phyloP scores from a whole-genome alignment of 2,797 vertebrate genomes.

The Vipera ursinii region DNA sequence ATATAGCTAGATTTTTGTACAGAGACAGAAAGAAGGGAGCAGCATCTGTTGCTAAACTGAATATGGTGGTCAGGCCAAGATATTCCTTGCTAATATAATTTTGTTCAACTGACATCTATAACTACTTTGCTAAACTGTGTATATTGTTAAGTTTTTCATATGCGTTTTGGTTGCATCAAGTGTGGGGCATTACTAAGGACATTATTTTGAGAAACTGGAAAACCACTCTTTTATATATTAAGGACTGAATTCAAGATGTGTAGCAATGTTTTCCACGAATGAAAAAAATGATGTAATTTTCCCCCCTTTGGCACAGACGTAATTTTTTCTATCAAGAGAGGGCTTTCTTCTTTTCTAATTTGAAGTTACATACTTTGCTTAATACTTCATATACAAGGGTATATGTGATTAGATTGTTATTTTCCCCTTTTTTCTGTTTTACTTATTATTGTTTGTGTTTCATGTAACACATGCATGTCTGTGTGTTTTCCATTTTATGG shows the following conservation, averaged over 20 bases:
- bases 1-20: conserved; percentile 16
- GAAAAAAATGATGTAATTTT: background rate
- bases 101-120: background rate
- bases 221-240: background rate
- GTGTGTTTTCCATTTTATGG: background rate
- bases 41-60: background rate
- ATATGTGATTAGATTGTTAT: background rate
- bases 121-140: background rate
- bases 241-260: background rate
- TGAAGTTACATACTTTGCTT: background rate
- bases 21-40: background rate
- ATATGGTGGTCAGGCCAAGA: background rate
- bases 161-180: background rate
- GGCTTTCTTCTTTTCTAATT: background rate
- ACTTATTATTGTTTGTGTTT: background rate
- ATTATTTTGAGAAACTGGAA: background rate
- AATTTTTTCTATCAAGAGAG: background rate
- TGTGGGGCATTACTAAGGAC: background rate
- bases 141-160: background rate
- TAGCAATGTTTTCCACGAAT: background rate
- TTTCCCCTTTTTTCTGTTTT: background rate
- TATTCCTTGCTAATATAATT: background rate
- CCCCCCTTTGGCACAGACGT: background rate
- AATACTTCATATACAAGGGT: background rate
- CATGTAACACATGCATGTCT: background rate